Evolutionary conservation across 2,797 vertebrate species (phyloP), one percentile per base, ranked within the genome.

Genomic region (Euthynnus affinis): DNA sequence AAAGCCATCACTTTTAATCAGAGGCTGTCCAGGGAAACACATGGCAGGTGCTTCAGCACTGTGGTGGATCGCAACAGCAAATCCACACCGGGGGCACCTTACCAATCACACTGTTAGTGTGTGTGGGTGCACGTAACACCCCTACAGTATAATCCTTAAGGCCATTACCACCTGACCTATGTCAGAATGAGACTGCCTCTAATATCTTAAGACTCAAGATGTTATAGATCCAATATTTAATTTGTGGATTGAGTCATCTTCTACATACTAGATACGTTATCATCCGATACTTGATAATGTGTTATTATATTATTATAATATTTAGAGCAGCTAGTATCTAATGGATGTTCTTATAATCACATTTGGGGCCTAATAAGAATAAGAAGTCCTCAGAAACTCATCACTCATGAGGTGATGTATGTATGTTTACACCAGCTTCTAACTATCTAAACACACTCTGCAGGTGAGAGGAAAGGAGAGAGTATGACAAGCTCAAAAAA

Each of bases 1-100:
- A 87, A 83, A 94, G 91, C 93, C 93, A 93, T 94, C 90, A 93
- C 93, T 96, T 95, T 92, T 93, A 94, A 95, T 94, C 91, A 93
- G 93, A 87, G 92, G 83, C 87, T 61, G 78, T 91, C 78, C 88
- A 79, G 90, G 85, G 89, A 91, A 92, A 93, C 82, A 89, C 92
- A 88, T 91, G 94, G 91, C 92, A 94, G 90, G 91, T 89, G 91
- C 90, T 94, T 86, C 78, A 80, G 86, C 85, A 32, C 82, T 78
- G 84, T 81, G 89, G 88, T 93, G 95, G 88, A 93, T 92, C 86
- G 83, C 91, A 95, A 93, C 82, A 91, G 93, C 81, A 91, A 87
- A 90, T 91, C 89, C 88, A 89, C 88, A 90, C 87, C 61, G 48
- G 91, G 83, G 87, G 87, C 82, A 78, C 65, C 84, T 78, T 83